These are phyloP conservation scores for Psittacula derbiana DNA, from an alignment of 2,797 vertebrate genomes.

Conservation along the genomic window DNA sequence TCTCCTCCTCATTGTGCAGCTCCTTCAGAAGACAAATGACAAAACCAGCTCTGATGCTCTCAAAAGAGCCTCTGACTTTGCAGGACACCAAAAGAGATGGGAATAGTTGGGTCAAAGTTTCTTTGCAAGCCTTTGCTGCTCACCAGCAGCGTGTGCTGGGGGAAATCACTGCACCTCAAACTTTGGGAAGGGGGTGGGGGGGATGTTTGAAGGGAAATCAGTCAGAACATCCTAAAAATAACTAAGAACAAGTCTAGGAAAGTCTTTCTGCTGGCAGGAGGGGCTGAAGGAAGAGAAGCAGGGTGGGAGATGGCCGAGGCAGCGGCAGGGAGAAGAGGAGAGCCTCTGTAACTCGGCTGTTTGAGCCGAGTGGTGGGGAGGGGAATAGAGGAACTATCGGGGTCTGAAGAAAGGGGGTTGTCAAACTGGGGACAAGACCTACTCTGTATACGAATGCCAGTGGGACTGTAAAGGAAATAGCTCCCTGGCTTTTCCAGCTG, in stretches of 20 bases:
- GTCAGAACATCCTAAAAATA: neutral
- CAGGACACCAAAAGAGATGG: neutral
- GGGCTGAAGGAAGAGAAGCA: neutral
- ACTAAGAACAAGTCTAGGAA: neutral
- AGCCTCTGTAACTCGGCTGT: neutral
- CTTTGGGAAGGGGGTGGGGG: neutral
- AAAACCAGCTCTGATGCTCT: neutral
- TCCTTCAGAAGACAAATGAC: neutral
- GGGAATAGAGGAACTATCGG: neutral
- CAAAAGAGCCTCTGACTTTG: neutral
- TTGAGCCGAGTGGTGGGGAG: neutral
- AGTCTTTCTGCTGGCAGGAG: neutral
- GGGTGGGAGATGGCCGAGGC: neutral
- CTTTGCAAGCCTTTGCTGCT: neutral
- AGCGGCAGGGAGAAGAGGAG: neutral
- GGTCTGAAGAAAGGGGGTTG: neutral
- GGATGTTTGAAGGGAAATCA: neutral
- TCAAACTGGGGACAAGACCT: slow-evolving; percentile 15
- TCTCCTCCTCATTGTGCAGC: neutral
- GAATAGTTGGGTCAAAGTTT: neutral
- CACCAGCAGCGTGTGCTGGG: no score
- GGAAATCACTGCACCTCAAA: neutral
- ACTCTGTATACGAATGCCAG: neutral
- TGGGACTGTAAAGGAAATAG: slow-evolving; percentile 25
- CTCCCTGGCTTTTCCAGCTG: slow-evolving; percentile 1